These are phyloP conservation scores for Botrylloides violaceus DNA, from an alignment of 23 tunicate genomes.

Conservation along the genomic window DNA sequence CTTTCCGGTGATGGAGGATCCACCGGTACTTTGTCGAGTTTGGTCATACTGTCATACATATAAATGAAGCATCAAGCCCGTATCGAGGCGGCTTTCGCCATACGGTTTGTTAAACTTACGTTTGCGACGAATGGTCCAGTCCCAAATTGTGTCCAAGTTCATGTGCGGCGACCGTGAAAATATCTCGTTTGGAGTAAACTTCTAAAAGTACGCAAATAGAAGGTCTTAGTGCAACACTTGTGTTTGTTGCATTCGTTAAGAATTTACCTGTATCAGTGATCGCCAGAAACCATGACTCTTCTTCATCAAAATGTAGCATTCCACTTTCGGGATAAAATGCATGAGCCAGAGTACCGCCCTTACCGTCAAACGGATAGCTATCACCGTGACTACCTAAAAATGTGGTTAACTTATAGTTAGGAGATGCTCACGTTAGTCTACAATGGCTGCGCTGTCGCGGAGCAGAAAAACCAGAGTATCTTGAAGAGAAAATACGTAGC, in stretches of 20 bases:
- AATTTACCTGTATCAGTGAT: constrained; percentile 12
- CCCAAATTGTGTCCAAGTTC: constrained; percentile 80
- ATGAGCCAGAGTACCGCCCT: constrained; percentile 75
- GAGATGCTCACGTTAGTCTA: no score
- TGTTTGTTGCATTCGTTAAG: neutral
- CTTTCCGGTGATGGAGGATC: no score
- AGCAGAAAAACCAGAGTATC: no score
- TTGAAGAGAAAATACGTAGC: no score
- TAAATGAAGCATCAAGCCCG: neutral
- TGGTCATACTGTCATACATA: no score
- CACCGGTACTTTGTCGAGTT: no score
- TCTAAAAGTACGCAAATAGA: no score
- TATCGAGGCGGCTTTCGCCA: neutral
- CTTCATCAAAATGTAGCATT: constrained; percentile 56
- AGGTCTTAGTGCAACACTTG: no score
- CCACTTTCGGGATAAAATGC: constrained; percentile 90
- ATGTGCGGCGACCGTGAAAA: constrained; percentile 77
- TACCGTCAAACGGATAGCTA: constrained; percentile 59
- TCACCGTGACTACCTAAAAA: constrained; percentile 59
- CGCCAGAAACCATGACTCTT: constrained; percentile 58
- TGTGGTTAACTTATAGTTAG: no score
- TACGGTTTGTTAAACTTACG: constrained; percentile 24
- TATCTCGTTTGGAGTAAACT: constrained; percentile 31
- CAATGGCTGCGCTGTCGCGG: no score
- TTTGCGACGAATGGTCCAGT: constrained; percentile 44